Percentiles rank a stretch among this genome's conserved stretches.
phyloP scores from a whole-genome alignment of 1,140 invertebrate genomes.

The Planococcus citri region DNA sequence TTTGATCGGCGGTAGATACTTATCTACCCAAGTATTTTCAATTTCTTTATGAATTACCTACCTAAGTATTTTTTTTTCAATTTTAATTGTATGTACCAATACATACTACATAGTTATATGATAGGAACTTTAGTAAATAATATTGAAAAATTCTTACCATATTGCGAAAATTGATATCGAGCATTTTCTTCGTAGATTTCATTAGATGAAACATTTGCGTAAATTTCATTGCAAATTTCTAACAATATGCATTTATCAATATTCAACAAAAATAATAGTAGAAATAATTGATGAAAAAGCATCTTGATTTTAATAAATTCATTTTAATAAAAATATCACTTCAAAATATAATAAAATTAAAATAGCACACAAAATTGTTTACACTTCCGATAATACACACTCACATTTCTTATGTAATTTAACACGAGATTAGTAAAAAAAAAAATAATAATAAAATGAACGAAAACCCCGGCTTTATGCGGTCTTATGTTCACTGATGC shows the following conservation, averaged over 20 bases:
- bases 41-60: too few relatives aligned
- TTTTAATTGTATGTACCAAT: too few relatives aligned
- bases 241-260: background rate
- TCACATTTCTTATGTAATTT: background rate
- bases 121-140: too few relatives aligned
- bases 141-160: constrained; percentile 1
- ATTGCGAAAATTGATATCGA: background rate
- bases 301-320: background rate
- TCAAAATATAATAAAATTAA: background rate
- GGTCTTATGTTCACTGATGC: background rate
- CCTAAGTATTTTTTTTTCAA: too few relatives aligned
- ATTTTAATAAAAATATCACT: background rate
- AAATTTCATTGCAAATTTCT: constrained; percentile 3
- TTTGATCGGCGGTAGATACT: too few relatives aligned
- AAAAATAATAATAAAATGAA: background rate
- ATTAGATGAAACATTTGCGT: background rate
- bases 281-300: background rate
- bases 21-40: too few relatives aligned
- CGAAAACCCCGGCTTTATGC: background rate
- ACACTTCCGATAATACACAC: background rate
- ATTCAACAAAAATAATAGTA: background rate
- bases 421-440: background rate
- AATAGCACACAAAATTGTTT: background rate
- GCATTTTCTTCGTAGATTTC: background rate
- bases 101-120: too few relatives aligned